Conservation (phyloP, 2,888 invertebrate genomes). For the Agrotis puta region DNA sequence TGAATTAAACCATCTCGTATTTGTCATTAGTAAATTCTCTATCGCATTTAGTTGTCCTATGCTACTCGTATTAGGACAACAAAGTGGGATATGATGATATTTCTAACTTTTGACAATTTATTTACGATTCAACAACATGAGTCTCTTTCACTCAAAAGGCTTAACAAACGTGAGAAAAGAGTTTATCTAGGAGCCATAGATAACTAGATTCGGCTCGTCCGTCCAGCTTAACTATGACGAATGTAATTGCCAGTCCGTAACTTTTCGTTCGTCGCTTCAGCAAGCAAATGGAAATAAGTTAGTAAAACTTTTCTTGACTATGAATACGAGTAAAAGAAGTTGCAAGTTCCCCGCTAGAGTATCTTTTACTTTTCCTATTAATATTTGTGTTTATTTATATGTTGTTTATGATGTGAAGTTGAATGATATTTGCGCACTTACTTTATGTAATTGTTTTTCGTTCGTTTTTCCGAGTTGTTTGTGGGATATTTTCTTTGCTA, state of each 20-base stretch:
- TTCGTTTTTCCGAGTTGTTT: conserved; percentile 27
- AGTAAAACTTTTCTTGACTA: conserved; percentile 72
- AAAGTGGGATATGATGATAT: too few relatives aligned
- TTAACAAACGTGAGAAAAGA: background rate
- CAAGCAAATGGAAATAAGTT: conserved; percentile 75
- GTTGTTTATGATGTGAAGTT: conserved; percentile 63
- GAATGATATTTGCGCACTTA: conserved; percentile 55
- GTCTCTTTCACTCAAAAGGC: background rate
- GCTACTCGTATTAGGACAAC: too few relatives aligned
- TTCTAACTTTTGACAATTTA: background rate
- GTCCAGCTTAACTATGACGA: conserved; percentile 61
- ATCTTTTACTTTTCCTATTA: conserved; percentile 58
- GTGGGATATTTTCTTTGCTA: background rate
- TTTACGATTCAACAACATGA: background rate
- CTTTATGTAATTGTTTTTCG: conserved; percentile 42
- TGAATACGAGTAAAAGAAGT: conserved; percentile 73
- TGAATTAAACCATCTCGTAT: too few relatives aligned
- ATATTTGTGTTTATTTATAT: conserved; percentile 67
- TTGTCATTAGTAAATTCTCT: too few relatives aligned
- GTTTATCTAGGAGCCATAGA: background rate
- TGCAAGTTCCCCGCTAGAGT: conserved; percentile 55
- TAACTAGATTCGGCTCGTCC: conserved; percentile 38
- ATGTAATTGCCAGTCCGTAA: conserved; percentile 71
- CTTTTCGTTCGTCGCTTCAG: conserved; percentile 65
- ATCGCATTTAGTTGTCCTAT: too few relatives aligned